Evolutionary conservation across 2,113 vertebrate species (phyloP).

Genomic region (Platichthys flesus): DNA sequence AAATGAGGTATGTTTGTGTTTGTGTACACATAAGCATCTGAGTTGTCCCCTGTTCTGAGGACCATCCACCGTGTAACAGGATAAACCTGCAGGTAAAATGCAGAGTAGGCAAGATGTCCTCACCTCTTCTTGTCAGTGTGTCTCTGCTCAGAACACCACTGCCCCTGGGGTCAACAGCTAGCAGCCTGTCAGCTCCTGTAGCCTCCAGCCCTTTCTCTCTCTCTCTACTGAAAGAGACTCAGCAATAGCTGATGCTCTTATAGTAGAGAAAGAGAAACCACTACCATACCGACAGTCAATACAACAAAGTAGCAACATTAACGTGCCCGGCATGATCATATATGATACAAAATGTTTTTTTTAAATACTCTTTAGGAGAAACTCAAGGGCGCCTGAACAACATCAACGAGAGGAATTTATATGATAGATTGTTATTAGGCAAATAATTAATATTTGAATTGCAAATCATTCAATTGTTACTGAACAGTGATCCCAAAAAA

Average conservation of each 20-base stretch:
- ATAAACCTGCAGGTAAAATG: constrained; percentile 74
- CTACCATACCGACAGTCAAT: not conserved
- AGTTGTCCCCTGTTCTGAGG: constrained; percentile 16
- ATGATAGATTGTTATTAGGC: not conserved
- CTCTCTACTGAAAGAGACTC: not conserved
- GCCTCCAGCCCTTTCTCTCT: constrained; percentile 26
- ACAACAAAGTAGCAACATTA: not conserved
- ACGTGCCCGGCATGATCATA: not conserved
- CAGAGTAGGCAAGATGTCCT: constrained; percentile 75
- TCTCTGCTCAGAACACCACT: constrained; percentile 40
- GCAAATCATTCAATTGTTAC: not conserved
- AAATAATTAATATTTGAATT: not conserved
- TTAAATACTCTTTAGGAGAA: not conserved
- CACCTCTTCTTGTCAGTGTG: constrained; percentile 64
- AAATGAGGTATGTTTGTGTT: constrained; percentile 22
- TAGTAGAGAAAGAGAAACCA: not conserved
- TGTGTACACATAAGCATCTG: constrained; percentile 6
- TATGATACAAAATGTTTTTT: not conserved
- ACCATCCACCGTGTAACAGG: constrained; percentile 54
- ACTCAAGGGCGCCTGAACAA: not conserved
- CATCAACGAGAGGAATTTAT: not conserved
- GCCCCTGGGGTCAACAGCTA: constrained; percentile 61
- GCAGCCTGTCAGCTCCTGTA: constrained; percentile 58
- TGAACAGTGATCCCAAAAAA: too few relatives aligned
- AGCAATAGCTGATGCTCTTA: not conserved